A percentile compares a stretch with the other conserved stretches of the same genome.
Evolutionary conservation across 2,797 vertebrate species (phyloP).

Genomic region (Harpagifer antarcticus): DNA sequence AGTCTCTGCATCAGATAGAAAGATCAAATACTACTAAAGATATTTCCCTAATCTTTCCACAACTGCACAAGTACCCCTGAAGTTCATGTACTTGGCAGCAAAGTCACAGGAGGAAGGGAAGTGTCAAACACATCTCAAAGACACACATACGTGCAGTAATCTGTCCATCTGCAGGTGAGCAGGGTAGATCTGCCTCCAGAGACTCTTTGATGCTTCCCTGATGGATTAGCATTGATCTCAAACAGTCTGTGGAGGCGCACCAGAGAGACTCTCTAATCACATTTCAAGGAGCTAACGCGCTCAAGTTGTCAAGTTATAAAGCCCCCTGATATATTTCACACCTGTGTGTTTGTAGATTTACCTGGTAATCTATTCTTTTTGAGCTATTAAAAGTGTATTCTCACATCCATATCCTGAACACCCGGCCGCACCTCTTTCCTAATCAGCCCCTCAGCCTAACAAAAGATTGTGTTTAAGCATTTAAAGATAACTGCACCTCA

Average conservation of each 20-base stretch:
- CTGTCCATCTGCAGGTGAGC: slow-evolving; percentile 73
- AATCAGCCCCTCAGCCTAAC: slow-evolving; percentile 29
- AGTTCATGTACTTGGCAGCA: slow-evolving; percentile 11
- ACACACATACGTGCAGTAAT: slow-evolving; percentile 20
- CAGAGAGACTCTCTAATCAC: slow-evolving; percentile 51
- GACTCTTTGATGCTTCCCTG: slow-evolving; percentile 68
- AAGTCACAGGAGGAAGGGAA: slow-evolving; percentile 42
- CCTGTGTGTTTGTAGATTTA: neutral
- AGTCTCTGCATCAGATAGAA: neutral
- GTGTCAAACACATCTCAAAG: slow-evolving; percentile 7
- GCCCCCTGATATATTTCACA: slow-evolving; percentile 1
- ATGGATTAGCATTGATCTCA: slow-evolving; percentile 65
- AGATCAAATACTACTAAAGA: too few species aligned
- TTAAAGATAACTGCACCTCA: slow-evolving; percentile 44
- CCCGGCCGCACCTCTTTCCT: slow-evolving; percentile 15
- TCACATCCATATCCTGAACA: slow-evolving; percentile 1
- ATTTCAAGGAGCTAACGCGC: slow-evolving; percentile 35
- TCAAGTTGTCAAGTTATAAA: slow-evolving; percentile 14
- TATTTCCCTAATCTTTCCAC: neutral
- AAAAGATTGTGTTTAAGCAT: slow-evolving; percentile 41
- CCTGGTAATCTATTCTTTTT: slow-evolving; percentile 11
- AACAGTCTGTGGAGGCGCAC: slow-evolving; percentile 6
- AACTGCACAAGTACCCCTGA: neutral
- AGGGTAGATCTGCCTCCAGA: slow-evolving; percentile 46
- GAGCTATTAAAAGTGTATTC: slow-evolving; percentile 1